A percentile compares a stretch with the other conserved stretches of the same genome.
Conservation (phyloP, 2,797 vertebrate species). For the Orestias chungarensis region DNA sequence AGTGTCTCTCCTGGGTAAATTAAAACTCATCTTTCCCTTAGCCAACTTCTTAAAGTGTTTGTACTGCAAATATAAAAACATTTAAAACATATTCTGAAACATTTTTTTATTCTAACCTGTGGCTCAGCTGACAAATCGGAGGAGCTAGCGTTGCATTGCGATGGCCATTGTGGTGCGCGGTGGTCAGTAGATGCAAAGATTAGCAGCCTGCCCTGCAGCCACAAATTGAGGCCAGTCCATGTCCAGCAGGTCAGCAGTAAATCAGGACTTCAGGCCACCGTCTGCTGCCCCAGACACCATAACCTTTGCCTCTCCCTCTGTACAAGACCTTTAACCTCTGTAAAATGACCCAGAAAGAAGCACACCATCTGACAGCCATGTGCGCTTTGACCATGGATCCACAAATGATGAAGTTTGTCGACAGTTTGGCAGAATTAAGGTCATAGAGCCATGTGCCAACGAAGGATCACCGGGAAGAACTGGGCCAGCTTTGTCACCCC, state of each 20-base stretch:
- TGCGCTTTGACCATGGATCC: slow-evolving; percentile 41
- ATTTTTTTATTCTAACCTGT: neutral
- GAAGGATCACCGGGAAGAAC: slow-evolving; percentile 3
- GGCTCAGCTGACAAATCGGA: slow-evolving; percentile 8
- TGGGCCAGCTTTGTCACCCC: neutral
- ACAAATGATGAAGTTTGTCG: slow-evolving; percentile 62
- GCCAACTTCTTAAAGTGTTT: neutral
- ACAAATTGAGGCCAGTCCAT: slow-evolving; percentile 48
- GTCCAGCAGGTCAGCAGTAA: slow-evolving; percentile 72
- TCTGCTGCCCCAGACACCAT: slow-evolving; percentile 56
- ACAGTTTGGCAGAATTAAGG: slow-evolving; percentile 21
- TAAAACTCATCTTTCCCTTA: neutral
- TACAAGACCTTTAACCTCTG: slow-evolving; percentile 57
- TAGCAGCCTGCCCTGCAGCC: slow-evolving; percentile 23
- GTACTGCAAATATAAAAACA: too few relatives aligned
- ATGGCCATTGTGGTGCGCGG: slow-evolving; percentile 46
- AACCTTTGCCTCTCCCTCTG: slow-evolving; percentile 60
- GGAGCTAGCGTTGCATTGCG: slow-evolving; percentile 17
- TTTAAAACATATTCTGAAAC: too few relatives aligned
- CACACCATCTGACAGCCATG: slow-evolving; percentile 75
- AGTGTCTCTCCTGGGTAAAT: fast-evolving
- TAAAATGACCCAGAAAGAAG: slow-evolving; percentile 50
- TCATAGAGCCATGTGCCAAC: slow-evolving; percentile 31
- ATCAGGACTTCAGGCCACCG: slow-evolving; percentile 55
- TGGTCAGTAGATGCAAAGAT: slow-evolving; percentile 48